Percentiles rank a stretch among this genome's conserved stretches.
Conservation (phyloP, 2,113 vertebrate genomes). For the Corythornis madagascariensis region DNA sequence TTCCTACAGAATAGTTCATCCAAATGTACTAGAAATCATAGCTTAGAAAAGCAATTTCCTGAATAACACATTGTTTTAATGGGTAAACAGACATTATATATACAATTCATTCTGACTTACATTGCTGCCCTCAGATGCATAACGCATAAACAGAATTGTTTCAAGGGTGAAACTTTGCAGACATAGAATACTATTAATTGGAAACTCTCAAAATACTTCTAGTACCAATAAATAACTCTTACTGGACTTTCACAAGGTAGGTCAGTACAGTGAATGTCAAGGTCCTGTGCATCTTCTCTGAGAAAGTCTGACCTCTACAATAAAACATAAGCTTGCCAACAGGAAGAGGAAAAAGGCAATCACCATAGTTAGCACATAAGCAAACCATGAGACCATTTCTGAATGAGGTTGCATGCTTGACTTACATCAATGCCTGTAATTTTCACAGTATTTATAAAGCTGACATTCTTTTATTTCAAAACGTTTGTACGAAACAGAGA, state of each 20-base stretch:
- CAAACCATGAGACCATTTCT: not conserved
- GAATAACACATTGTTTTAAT: not conserved
- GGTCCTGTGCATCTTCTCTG: not conserved
- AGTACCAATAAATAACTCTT: not conserved
- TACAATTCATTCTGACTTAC: not conserved
- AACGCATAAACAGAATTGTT: not conserved
- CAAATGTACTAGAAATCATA: not conserved
- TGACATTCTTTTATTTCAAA: not conserved
- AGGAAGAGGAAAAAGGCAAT: not conserved
- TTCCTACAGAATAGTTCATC: not conserved
- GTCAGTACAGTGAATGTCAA: not conserved
- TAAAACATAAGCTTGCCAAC: not conserved
- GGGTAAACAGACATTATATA: not conserved
- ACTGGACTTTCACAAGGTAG: not conserved
- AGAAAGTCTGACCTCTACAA: not conserved
- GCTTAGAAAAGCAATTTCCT: not conserved
- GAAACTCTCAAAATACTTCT: not conserved
- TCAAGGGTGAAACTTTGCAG: not conserved
- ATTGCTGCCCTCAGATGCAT: not conserved
- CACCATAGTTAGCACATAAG: not conserved
- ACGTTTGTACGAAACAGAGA: not conserved
- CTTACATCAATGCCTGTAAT: not conserved
- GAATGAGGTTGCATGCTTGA: not conserved
- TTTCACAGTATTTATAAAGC: not conserved
- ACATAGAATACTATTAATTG: not conserved